These are phyloP conservation scores for Rhinichthys klamathensis DNA, from an alignment of 2,113 vertebrate species.

Conservation along the genomic window DNA sequence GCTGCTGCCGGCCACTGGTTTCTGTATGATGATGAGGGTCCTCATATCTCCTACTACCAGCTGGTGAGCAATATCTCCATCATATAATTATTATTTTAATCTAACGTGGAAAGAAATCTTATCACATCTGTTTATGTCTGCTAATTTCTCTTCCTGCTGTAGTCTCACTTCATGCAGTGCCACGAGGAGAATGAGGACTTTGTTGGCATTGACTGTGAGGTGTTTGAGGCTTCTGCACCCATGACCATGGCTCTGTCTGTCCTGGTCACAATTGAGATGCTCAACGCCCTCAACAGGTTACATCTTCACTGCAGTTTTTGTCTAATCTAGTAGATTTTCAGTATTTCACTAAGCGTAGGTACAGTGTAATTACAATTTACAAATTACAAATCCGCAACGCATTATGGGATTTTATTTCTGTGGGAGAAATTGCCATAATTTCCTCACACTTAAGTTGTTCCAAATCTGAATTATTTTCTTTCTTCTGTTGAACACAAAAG, in stretches of 20 bases:
- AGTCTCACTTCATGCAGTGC: constrained; percentile 98
- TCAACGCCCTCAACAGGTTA: constrained; percentile 94
- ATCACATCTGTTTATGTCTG: neutral
- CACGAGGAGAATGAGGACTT: constrained; percentile 81
- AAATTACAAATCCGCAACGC: neutral
- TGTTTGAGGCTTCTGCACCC: constrained; percentile 86
- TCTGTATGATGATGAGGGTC: constrained; percentile 82
- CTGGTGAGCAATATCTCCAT: constrained; percentile 74
- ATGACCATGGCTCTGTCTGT: constrained; percentile 97
- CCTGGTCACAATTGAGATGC: constrained; percentile 95
- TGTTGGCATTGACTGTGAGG: constrained; percentile 78
- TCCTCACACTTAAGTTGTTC: no score
- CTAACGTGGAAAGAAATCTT: neutral
- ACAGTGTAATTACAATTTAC: neutral
- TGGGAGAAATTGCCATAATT: neutral
- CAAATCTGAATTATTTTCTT: no score
- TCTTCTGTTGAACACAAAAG: no score
- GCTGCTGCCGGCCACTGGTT: constrained; percentile 91
- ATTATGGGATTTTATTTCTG: neutral
- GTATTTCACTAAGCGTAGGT: neutral
- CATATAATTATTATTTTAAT: neutral
- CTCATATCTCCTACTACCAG: constrained; percentile 80
- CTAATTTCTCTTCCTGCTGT: constrained; percentile 10
- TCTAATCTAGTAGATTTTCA: neutral
- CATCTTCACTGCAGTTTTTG: neutral